A percentile compares a stretch with the other conserved stretches of the same genome.
These are phyloP conservation scores for Catharus ustulatus DNA, from an alignment of 2,797 vertebrate species.

Conservation along the genomic window DNA sequence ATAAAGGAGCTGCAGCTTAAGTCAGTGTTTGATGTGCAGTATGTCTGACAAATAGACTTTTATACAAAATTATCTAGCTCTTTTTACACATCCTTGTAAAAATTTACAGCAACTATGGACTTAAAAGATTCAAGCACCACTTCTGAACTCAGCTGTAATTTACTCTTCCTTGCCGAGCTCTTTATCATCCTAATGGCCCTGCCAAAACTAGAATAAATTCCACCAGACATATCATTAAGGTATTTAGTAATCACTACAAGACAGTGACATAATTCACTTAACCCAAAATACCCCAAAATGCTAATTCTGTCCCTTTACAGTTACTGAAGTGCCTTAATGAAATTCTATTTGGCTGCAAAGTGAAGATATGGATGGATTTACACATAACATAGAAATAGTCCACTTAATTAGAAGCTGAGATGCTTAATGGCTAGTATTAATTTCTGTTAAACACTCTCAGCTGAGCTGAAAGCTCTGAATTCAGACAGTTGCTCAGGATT, in stretches of 20 bases:
- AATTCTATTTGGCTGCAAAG: neutral
- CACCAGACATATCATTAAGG: slow-evolving; percentile 6
- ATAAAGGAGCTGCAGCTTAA: neutral
- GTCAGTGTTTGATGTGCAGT: neutral
- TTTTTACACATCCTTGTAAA: neutral
- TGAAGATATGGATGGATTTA: slow-evolving; percentile 14
- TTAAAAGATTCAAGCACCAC: neutral
- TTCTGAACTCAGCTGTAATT: slow-evolving; percentile 33
- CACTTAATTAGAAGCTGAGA: slow-evolving; percentile 28
- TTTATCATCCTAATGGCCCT: slow-evolving; percentile 24
- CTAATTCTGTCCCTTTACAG: neutral
- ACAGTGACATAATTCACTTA: neutral
- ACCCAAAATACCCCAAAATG: neutral
- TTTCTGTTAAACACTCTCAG: slow-evolving; percentile 4
- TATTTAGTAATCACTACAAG: slow-evolving; percentile 23
- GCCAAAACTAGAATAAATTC: slow-evolving; percentile 30
- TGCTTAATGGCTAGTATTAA: neutral
- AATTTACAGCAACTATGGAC: neutral
- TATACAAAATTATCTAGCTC: neutral
- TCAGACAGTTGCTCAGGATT: neutral
- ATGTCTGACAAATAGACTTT: neutral
- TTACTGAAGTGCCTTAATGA: neutral
- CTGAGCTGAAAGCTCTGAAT: neutral
- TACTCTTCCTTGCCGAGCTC: neutral
- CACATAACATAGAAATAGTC: neutral